phyloP scores from a whole-genome alignment of 2,888 invertebrate species.

The Alviniconcha strummeri region DNA sequence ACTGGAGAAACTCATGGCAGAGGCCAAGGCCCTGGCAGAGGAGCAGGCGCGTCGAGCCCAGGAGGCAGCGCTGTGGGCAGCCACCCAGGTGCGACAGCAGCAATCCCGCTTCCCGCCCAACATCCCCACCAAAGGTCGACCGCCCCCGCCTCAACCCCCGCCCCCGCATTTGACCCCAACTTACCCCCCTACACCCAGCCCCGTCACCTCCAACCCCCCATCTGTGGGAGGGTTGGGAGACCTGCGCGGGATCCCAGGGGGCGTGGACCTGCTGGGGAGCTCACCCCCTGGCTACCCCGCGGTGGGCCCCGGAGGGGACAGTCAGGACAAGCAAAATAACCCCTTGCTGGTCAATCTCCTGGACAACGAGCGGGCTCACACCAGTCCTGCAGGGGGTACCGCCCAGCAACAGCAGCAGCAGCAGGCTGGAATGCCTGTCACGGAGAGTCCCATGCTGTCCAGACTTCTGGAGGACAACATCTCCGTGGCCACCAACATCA shows the following conservation, averaged over 20 bases:
- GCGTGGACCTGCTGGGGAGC: conserved; percentile 26
- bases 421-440: conserved; percentile 15
- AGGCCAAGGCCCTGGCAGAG: conserved; percentile 37
- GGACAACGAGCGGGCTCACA: conserved; percentile 59
- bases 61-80: conserved; percentile 33
- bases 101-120: conserved; percentile 36
- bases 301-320: conserved; percentile 12
- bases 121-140: conserved; percentile 42
- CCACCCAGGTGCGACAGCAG: conserved; percentile 38
- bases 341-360: conserved; percentile 68
- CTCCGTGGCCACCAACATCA: conserved; percentile 40
- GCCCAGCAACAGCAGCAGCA: conserved; percentile 63
- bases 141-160: conserved; percentile 45
- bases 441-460: conserved; percentile 66
- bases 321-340: conserved; percentile 54
- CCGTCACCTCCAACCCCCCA: conserved; percentile 28
- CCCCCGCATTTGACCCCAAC: conserved; percentile 48
- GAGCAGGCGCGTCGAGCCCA: conserved; percentile 36
- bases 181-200: conserved; percentile 39
- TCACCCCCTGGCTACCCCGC: conserved; percentile 30
- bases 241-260: background rate
- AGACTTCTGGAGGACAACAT: conserved; percentile 64
- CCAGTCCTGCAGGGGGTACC: conserved; percentile 51
- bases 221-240: conserved; percentile 21
- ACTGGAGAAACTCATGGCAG: conserved; percentile 53